Evolutionary conservation across 2,888 invertebrate species (phyloP), one percentile per base, ranked within the genome.

Genomic region (Thumatha senex): DNA sequence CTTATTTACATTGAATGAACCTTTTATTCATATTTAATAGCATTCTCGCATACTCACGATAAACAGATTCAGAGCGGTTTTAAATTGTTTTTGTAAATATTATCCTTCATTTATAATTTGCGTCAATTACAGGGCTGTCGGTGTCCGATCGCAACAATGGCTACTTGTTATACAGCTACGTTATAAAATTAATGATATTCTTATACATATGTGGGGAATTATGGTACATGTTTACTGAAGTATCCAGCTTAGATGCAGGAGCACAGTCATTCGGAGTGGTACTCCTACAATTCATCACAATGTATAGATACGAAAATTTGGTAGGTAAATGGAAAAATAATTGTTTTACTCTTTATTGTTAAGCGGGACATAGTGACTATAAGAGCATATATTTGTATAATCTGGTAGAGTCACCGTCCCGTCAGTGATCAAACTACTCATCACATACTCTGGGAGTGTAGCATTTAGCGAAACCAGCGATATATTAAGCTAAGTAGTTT

Each of bases 291-390:
- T 63, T 76, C 10, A 77, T 82, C 14, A 69, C 82, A 7, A 56
- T 82, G 11, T 85, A 78, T 46, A 78, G 86, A 63, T 87, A 82
- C 59, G 71, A 56, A 48, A 83, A 73, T 54, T 79, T 83, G 87
- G 89, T 88, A 70, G 79, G 66, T 40, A 24, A 4, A 8, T 9
- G 63, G n/a, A 9, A 15, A 14, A 3, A 13, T 35, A 12, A 35
- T 13, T 8, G 1, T 13, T 2, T 12, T 33, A 33, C 2, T 1
- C 9, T 18, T 9, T 29, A 30, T 34, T 29, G 10, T 35, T 34
- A 2, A 34, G 8, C 0, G 0, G 7, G 7, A 7, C 7, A 13
- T 15, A 13, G 12, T n/a, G 9, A 24, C 8, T 7, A 5, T 24
- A 35, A 7, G 12, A n/a, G 1, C n/a, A 33, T 0, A n/a, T n/a